Evolutionary conservation across 2,797 vertebrate species (phyloP).

Genomic region (Anniella stebbinsi): DNA sequence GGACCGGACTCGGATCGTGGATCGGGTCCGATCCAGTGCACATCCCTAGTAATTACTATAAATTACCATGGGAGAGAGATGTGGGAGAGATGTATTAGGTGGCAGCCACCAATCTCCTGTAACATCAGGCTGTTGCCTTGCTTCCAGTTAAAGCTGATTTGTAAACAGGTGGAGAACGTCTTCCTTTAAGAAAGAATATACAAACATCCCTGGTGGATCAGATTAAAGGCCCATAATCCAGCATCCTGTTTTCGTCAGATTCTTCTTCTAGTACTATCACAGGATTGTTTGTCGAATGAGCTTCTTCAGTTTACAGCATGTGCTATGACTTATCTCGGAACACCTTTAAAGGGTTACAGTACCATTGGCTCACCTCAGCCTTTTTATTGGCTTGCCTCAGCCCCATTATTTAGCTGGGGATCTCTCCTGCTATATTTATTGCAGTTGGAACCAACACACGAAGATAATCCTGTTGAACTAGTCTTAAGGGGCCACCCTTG

Average conservation of each 20-base stretch:
- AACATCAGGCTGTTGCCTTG: background rate
- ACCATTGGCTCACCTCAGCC: background rate
- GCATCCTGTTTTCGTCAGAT: no score
- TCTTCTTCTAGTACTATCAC: background rate
- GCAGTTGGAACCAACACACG: constrained; percentile 54
- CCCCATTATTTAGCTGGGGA: constrained; percentile 26
- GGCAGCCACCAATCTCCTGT: background rate
- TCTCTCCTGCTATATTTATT: constrained; percentile 55
- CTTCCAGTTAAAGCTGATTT: background rate
- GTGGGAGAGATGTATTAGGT: background rate
- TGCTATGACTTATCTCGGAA: constrained; percentile 20
- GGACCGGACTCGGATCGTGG: no score
- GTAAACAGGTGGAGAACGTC: background rate
- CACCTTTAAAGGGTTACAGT: constrained; percentile 38
- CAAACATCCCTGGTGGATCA: background rate
- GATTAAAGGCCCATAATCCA: background rate
- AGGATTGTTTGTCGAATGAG: background rate
- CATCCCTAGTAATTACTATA: background rate
- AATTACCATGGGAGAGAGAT: background rate
- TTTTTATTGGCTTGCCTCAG: constrained; percentile 21
- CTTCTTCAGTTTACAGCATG: background rate
- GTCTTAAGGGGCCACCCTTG: constrained; percentile 52
- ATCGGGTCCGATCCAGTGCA: no score
- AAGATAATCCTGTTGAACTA: constrained; percentile 55
- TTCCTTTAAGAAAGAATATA: background rate